Evolutionary conservation across 1,140 invertebrate genomes (phyloP), one percentile per base, ranked within the genome.

Genomic region (Neotoxoptera formosana): DNA sequence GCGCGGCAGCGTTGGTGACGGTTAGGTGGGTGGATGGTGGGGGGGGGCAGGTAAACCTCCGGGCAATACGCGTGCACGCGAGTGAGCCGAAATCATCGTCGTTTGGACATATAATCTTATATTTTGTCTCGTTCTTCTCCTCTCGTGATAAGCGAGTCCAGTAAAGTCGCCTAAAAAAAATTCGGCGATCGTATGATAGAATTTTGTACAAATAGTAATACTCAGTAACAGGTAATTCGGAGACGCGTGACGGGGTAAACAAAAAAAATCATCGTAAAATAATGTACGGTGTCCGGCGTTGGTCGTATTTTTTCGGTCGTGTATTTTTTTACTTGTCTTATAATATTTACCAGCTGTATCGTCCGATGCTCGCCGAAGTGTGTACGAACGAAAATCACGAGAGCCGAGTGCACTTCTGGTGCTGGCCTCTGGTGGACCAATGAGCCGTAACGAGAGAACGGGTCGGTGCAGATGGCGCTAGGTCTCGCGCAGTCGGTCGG

Each of bases 381-480:
- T 60, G 56, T 25, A 23, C 56, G 25, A 8, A 60, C 56, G 56
- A 60, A 56, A 56, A 56, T 23, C 21, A 9, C 36, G 21, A 47
- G 9, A 30, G 20, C 23, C 36, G 25, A 21, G 9, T 17, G 47
- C 45, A 41, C 36, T 51, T 53, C 41, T 6, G 30, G 47, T 92
- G 76, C n/a, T 34, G 91, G 45, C 47, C 34, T 92, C 91, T 92
- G 9, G 91, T 34, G 47, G 91, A 92, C n/a, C 2, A 7, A 7
- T 6, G 4, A 0, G 21, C 0, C 36, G 30, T 17, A 0, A 30
- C 25, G 1, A 1, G n/a, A 1, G 23, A 17, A 25, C 9, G 7
- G 4, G 4, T 81, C n/a, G n/a, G 76, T 83, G n/a, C 67, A 92
- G 91, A 92, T 92, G 91, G 60, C 91, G 91, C 47, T 6, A 8